A percentile compares a stretch with the other conserved stretches of the same genome.
These are phyloP conservation scores for Hydrolagus affinis DNA, from an alignment of 2,113 vertebrate species.

Conservation along the genomic window DNA sequence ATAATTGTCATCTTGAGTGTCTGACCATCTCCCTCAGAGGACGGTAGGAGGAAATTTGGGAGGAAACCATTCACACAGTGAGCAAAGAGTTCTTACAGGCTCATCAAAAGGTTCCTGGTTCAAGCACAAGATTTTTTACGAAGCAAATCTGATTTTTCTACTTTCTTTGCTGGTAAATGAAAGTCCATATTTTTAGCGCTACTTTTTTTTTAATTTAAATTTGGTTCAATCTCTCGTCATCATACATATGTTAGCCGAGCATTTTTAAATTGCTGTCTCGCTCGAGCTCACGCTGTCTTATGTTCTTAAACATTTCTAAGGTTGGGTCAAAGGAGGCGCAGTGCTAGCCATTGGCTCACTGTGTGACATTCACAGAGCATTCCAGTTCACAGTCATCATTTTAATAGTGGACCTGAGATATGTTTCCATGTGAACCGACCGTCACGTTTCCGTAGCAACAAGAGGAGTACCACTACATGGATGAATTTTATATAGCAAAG, in stretches of 20 bases:
- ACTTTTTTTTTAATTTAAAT: constrained; percentile 1
- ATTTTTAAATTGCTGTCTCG: constrained; percentile 2
- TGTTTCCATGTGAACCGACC: constrained; percentile 99
- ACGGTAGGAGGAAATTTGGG: constrained; percentile 9
- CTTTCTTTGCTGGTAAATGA: constrained; percentile 11
- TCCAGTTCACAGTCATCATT: constrained; percentile 72
- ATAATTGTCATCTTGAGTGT: no score
- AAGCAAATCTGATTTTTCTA: neutral
- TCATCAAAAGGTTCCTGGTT: neutral
- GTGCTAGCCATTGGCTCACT: neutral
- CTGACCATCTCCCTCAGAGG: neutral
- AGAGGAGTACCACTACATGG: constrained; percentile 44
- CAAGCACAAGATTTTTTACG: constrained; percentile 13
- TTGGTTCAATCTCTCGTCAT: neutral
- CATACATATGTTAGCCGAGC: neutral
- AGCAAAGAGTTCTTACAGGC: neutral
- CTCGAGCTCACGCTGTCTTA: neutral
- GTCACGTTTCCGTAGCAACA: constrained; percentile 95
- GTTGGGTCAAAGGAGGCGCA: constrained; percentile 15
- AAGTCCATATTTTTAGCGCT: neutral
- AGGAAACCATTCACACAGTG: neutral
- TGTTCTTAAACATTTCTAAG: constrained; percentile 8
- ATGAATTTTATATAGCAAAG: constrained; percentile 36
- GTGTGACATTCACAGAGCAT: constrained; percentile 43
- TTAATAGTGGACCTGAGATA: constrained; percentile 94